Evolutionary conservation across 1,140 invertebrate species (phyloP).

Genomic region (Drosophila navojoa): DNA sequence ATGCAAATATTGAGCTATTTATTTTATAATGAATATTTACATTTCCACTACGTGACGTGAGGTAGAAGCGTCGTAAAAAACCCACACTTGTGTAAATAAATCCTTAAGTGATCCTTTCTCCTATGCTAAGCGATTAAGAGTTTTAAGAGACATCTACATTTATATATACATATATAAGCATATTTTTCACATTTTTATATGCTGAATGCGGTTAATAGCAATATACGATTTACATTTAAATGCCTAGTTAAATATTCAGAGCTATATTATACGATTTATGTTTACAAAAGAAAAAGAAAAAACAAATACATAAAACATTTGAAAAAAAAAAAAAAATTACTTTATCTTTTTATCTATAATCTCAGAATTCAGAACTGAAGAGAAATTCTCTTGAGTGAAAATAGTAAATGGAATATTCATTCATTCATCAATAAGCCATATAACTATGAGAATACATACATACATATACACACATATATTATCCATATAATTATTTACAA

Average conservation of each 20-base stretch:
- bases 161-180: conserved; percentile 40
- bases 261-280: conserved; percentile 69
- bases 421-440: too few species aligned
- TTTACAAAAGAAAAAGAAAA: conserved; percentile 46
- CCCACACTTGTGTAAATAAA: conserved; percentile 76
- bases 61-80: conserved; percentile 49
- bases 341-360: background rate
- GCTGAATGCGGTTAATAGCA: conserved; percentile 65
- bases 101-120: conserved; percentile 79
- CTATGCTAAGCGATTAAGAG: conserved; percentile 79
- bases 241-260: conserved; percentile 72
- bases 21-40: conserved; percentile 78
- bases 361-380: too few species aligned
- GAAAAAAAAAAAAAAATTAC: conserved; percentile 18
- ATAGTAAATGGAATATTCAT: too few species aligned
- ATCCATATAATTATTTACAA: conserved; percentile 23
- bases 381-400: too few species aligned
- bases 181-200: conserved; percentile 72
- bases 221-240: conserved; percentile 66
- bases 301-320: conserved; percentile 44
- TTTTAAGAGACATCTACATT: conserved; percentile 58
- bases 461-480: background rate
- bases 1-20: conserved; percentile 78
- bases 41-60: conserved; percentile 64
- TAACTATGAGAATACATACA: too few species aligned